These are phyloP conservation scores for Saccostrea cuccullata DNA, from an alignment of 1,140 invertebrate genomes.

Conservation along the genomic window DNA sequence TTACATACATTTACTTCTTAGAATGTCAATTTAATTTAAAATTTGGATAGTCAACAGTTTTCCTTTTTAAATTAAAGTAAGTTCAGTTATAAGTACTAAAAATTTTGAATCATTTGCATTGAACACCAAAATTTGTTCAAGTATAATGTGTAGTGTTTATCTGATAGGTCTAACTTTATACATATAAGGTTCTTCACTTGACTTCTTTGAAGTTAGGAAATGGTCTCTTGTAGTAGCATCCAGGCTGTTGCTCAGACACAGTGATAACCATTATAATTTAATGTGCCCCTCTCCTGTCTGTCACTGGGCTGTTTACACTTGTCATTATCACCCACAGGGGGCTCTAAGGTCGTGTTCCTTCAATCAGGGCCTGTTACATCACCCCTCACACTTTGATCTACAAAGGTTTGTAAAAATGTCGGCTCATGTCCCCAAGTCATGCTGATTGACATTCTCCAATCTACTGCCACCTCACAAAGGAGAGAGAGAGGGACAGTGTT, in stretches of 20 bases:
- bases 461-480: not conserved
- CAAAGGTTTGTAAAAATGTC: conserved; percentile 20
- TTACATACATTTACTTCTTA: too few species aligned
- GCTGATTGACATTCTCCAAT: not conserved
- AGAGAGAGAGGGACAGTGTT: not conserved
- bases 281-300: not conserved
- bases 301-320: not conserved
- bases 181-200: not conserved
- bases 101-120: too few species aligned
- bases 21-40: too few species aligned
- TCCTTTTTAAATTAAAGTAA: too few species aligned
- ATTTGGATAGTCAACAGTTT: too few species aligned
- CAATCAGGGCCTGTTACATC: not conserved
- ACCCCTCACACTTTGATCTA: conserved; percentile 22
- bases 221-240: not conserved
- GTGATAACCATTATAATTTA: not conserved
- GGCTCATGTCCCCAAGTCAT: conserved; percentile 4
- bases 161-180: not conserved
- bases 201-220: conserved; percentile 18
- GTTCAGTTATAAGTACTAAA: too few species aligned
- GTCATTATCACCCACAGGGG: conserved; percentile 1
- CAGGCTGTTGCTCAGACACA: not conserved
- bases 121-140: not conserved
- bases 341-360: conserved; percentile 6
- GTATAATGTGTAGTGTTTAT: not conserved